Evolutionary conservation across 2,797 vertebrate genomes (phyloP).

Genomic region (Lutjanus argentimaculatus): DNA sequence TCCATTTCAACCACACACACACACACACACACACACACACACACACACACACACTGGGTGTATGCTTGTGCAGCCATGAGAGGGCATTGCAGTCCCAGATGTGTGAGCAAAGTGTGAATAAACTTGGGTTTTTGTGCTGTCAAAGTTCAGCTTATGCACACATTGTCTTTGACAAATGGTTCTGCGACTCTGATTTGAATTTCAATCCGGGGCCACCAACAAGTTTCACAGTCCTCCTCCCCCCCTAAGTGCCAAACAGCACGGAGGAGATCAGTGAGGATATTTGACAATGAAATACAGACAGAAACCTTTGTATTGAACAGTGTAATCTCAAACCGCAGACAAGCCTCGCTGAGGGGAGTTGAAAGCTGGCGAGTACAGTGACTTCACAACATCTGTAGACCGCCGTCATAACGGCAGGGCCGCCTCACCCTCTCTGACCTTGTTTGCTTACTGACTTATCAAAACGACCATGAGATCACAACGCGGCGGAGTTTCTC

Average conservation of each 20-base stretch:
- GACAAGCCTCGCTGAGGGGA: slow-evolving; percentile 62
- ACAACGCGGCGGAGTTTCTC: slow-evolving; percentile 80
- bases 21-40: too few species aligned
- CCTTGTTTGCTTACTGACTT: slow-evolving; percentile 70
- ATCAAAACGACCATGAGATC: slow-evolving; percentile 87
- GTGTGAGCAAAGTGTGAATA: slow-evolving; percentile 60
- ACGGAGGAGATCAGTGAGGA: slow-evolving; percentile 55
- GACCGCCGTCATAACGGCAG: slow-evolving; percentile 75
- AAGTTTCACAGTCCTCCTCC: slow-evolving; percentile 55
- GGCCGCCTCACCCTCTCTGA: slow-evolving; percentile 63
- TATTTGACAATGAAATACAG: slow-evolving; percentile 73
- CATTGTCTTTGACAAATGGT: slow-evolving; percentile 66
- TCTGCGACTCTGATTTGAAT: slow-evolving; percentile 62
- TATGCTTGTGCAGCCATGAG: slow-evolving; percentile 75
- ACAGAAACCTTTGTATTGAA: slow-evolving; percentile 66
- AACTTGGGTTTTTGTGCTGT: slow-evolving; percentile 56
- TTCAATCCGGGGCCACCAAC: slow-evolving; percentile 69
- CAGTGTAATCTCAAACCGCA: slow-evolving; percentile 73
- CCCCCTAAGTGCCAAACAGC: slow-evolving; percentile 40
- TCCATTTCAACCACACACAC: slow-evolving; percentile 6
- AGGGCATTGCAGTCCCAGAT: slow-evolving; percentile 81
- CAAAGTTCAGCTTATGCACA: slow-evolving; percentile 67
- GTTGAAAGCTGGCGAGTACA: slow-evolving; percentile 70
- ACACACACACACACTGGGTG: slow-evolving; percentile 29
- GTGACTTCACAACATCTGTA: slow-evolving; percentile 68